Percentiles rank a stretch among this genome's conserved stretches.
Evolutionary conservation across 2,113 vertebrate species (phyloP).

Genomic region (Speoplatyrhinus poulsoni): DNA sequence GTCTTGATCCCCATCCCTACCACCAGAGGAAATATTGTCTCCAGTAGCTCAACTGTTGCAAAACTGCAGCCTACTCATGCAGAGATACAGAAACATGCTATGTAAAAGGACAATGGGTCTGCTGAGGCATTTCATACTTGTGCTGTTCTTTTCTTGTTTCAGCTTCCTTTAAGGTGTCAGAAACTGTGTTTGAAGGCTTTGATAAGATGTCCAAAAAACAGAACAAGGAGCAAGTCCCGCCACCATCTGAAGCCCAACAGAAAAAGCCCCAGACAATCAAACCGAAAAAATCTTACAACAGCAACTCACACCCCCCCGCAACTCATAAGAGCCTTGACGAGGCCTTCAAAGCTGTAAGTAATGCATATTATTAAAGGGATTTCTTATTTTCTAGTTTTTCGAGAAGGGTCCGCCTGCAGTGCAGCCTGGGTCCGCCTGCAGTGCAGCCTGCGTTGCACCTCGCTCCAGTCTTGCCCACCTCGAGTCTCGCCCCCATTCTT

Average conservation of each 20-base stretch:
- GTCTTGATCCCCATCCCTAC: too few species aligned
- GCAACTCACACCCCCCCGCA: slow-evolving; percentile 20
- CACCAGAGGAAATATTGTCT: too few species aligned
- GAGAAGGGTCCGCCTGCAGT: too few species aligned
- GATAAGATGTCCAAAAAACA: slow-evolving; percentile 84
- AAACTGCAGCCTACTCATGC: too few species aligned
- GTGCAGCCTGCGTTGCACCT: too few species aligned
- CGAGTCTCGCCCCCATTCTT: too few species aligned
- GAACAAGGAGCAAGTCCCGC: slow-evolving; percentile 95
- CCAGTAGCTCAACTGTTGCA: too few species aligned
- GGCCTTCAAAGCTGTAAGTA: slow-evolving; percentile 87
- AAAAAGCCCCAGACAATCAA: slow-evolving; percentile 66
- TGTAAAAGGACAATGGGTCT: not conserved
- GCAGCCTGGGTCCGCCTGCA: too few species aligned
- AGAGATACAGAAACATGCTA: not conserved
- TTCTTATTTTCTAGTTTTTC: not conserved
- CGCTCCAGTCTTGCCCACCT: too few species aligned
- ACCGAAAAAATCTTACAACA: slow-evolving; percentile 68
- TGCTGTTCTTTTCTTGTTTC: slow-evolving; percentile 2
- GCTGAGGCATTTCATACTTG: not conserved
- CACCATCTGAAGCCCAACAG: slow-evolving; percentile 67
- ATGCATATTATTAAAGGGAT: not conserved
- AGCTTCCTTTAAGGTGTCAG: slow-evolving; percentile 79
- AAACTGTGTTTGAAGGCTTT: slow-evolving; percentile 83
- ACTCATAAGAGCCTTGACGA: slow-evolving; percentile 84